Evolutionary conservation across 2,113 vertebrate genomes (phyloP).

Genomic region (crab-eating macaque (Macaca fascicularis)): DNA sequence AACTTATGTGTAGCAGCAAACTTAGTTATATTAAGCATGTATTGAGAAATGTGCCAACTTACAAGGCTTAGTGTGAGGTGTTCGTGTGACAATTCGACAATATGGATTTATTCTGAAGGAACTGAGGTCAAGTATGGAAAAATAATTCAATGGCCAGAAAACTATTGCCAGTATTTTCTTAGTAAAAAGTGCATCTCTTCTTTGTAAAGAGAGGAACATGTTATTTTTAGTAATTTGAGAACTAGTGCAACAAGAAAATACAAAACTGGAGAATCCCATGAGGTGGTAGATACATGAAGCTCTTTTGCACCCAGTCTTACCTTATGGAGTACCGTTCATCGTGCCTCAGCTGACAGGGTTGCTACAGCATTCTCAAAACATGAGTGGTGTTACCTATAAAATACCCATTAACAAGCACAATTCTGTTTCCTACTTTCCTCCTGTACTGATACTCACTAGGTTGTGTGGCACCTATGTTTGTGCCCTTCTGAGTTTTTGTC

Average conservation of each 20-base stretch:
- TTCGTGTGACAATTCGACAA: neutral
- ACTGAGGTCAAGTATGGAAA: neutral
- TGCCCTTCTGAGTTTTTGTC: neutral
- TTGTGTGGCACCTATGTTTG: neutral
- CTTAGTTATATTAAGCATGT: neutral
- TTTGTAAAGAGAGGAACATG: neutral
- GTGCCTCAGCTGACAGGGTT: neutral
- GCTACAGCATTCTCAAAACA: neutral
- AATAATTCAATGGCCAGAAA: neutral
- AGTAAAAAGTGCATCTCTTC: neutral
- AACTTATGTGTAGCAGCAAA: neutral
- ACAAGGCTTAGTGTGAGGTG: neutral
- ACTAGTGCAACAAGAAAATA: neutral
- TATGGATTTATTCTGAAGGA: neutral
- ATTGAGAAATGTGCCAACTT: neutral
- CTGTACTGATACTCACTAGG: neutral
- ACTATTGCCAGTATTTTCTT: neutral
- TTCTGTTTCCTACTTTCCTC: no score
- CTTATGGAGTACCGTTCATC: neutral
- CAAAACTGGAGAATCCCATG: neutral
- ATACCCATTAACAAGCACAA: neutral
- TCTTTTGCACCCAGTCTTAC: neutral
- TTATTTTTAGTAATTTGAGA: slow-evolving; percentile 19
- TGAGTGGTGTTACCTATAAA: neutral
- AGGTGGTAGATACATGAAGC: neutral